Evolutionary conservation across 2,888 invertebrate species (phyloP), one percentile per base, ranked within the genome.

Genomic region (Craniophora ligustri): DNA sequence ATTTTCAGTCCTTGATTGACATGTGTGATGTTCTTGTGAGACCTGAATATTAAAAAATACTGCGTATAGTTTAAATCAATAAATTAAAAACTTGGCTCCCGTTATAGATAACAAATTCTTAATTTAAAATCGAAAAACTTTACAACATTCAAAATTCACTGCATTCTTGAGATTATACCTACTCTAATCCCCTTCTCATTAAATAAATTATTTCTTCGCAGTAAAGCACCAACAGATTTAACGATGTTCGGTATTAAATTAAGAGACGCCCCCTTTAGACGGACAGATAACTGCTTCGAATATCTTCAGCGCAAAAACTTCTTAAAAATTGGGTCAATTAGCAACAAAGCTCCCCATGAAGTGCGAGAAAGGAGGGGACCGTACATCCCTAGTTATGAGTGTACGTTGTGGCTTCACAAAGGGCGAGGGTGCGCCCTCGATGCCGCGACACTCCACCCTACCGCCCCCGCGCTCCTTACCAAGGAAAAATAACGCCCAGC

Each of bases 311-410:
- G 54, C 76, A 81, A 79, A 79, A 76, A 60, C 56, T 66, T 79
- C 66, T 78, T 71, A 67, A 80, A 82, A 91, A 90, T 89, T 91
- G 78, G 90, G 89, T 91, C 89, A 91, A 91, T 91, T 91, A 88
- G 79, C 65, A 78, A 84, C 76, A 84, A 84, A 85, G 83, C 80
- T 79, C 72, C 68, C 72, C 74, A 72, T 72, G 73, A 81, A 84
- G 81, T 80, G 79, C 75, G 76, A 80, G 64, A 78, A 75, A 72
- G 64, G 71, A 82, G 84, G 85, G 87, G 80, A 80, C 65, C 49
- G 68, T 67, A 68, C 75, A 77, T 56, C 76, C 73, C 75, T 84
- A 79, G 84, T 74, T 84, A 80, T 80, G 76, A 67, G 71, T 80
- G 68, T 80, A 75, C 73, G 50, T 58, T 81, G 85, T 74, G 83